phyloP scores from a whole-genome alignment of 1,140 invertebrate genomes.

The Megalonaias nervosa region DNA sequence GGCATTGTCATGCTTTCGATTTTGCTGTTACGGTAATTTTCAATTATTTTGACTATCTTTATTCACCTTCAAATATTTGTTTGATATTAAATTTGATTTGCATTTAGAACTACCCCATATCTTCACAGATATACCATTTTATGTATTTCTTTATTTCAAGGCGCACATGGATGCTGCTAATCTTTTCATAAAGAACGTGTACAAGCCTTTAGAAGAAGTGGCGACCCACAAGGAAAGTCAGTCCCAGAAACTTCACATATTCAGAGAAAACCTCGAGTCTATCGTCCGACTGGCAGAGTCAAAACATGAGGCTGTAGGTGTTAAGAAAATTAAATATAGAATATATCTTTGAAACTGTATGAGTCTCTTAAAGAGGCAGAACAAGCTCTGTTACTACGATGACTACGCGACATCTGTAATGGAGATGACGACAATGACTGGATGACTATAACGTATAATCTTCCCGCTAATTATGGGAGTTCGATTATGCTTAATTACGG shows the following conservation, averaged over 20 bases:
- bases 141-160: constrained; percentile 40
- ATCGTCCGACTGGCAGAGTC: constrained; percentile 92
- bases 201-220: constrained; percentile 88
- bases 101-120: neutral
- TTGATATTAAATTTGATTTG: neutral
- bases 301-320: constrained; percentile 54
- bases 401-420: too few species aligned
- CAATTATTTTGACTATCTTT: neutral
- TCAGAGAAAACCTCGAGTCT: constrained; percentile 92
- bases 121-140: too few species aligned
- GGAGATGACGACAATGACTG: too few species aligned
- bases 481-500: too few species aligned
- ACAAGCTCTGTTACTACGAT: too few species aligned
- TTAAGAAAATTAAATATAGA: constrained; percentile 15
- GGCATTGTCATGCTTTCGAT: too few species aligned
- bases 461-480: too few species aligned
- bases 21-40: too few species aligned
- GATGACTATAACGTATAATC: too few species aligned
- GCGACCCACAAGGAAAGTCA: constrained; percentile 90
- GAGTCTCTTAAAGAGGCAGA: too few species aligned
- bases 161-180: constrained; percentile 87
- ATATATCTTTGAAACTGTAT: constrained; percentile 14
- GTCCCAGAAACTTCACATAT: constrained; percentile 90
- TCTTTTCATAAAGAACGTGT: constrained; percentile 87
- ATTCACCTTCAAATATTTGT: neutral